A percentile compares a stretch with the other conserved stretches of the same genome.
Conservation (phyloP, 2,888 invertebrate genomes). For the Rotaria sp. region DNA sequence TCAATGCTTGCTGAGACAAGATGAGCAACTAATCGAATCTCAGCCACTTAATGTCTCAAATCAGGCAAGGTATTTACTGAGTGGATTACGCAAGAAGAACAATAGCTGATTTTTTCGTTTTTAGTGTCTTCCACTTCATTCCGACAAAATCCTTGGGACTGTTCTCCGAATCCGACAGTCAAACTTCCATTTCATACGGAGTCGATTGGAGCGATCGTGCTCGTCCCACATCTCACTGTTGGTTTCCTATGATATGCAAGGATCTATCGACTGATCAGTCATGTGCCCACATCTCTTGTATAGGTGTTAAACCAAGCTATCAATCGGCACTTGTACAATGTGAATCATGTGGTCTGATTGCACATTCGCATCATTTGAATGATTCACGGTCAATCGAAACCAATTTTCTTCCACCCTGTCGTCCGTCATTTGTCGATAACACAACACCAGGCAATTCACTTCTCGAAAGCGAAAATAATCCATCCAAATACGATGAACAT, state of each 20-base stretch:
- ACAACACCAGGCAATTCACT: too few species aligned
- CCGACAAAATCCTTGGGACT: neutral
- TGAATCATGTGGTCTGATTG: neutral
- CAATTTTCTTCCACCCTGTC: neutral
- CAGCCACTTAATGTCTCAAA: neutral
- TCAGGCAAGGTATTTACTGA: neutral
- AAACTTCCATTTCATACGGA: neutral
- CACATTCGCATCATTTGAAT: neutral
- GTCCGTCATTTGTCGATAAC: neutral
- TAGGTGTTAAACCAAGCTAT: neutral
- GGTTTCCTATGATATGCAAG: neutral
- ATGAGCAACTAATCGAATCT: neutral
- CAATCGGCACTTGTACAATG: neutral
- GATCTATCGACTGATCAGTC: neutral
- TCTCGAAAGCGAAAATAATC: neutral
- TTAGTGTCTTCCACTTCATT: neutral
- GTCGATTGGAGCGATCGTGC: slow-evolving; percentile 8
- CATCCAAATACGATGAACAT: neutral
- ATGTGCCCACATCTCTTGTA: neutral
- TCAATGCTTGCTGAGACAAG: too few species aligned
- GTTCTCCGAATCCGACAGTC: neutral
- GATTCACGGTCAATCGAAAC: neutral
- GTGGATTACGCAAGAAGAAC: neutral
- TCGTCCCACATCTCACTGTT: neutral
- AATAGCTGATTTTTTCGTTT: neutral